phyloP scores from a whole-genome alignment of 2,888 invertebrate species.

The Tetramorium bicarinatum region DNA sequence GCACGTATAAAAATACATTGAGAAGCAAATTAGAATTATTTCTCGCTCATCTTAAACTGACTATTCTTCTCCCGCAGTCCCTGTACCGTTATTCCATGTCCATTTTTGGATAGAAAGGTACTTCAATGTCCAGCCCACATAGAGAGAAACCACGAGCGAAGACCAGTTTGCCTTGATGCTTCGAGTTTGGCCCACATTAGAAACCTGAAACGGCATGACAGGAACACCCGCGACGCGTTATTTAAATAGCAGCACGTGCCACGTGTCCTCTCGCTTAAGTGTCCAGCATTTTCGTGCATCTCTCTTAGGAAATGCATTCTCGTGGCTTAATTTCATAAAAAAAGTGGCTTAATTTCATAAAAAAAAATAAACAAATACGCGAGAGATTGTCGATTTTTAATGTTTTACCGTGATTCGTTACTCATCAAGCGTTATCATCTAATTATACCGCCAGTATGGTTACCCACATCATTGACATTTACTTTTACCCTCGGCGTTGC shows the following conservation, averaged over 20 bases:
- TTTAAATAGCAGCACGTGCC: slow-evolving; percentile 71
- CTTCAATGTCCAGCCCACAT: neutral
- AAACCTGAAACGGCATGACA: slow-evolving; percentile 44
- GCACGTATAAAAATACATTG: neutral
- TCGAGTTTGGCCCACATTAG: slow-evolving; percentile 71
- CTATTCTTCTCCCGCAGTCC: neutral
- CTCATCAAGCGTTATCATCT: neutral
- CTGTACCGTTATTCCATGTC: slow-evolving; percentile 3
- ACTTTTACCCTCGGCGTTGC: neutral
- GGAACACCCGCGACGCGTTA: slow-evolving; percentile 64
- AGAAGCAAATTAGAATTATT: neutral
- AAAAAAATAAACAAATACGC: neutral
- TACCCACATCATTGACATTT: slow-evolving; percentile 11
- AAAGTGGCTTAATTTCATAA: neutral
- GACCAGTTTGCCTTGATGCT: slow-evolving; percentile 60
- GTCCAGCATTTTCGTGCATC: neutral
- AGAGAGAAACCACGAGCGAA: neutral
- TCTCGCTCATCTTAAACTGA: neutral
- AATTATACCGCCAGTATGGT: neutral
- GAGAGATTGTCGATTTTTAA: neutral
- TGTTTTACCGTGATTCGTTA: neutral
- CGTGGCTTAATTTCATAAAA: neutral
- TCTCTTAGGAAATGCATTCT: neutral
- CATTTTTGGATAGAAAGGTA: slow-evolving; percentile 13
- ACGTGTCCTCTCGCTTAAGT: slow-evolving; percentile 63